Evolutionary conservation across 2,113 vertebrate genomes (phyloP), one percentile per base, ranked within the genome.

Genomic region (Carlito syrichta): DNA sequence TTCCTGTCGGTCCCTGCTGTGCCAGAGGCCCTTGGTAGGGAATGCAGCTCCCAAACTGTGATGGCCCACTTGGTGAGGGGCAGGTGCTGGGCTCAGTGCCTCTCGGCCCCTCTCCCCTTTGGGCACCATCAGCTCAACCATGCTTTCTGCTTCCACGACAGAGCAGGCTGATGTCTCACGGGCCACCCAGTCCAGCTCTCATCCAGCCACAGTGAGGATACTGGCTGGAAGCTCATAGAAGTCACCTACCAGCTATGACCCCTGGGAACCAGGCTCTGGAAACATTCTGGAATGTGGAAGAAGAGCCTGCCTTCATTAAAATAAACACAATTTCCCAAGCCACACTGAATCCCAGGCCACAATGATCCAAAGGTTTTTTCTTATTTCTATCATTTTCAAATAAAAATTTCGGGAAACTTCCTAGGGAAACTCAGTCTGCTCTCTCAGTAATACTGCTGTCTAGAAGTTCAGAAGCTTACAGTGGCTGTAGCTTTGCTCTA

Each of bases 1-100:
- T 27, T 8, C 0, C 1, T 19, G 14, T 66, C 25, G 35, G 27
- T 5, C 54, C 1, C 11, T 25, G 4, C 54, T 7, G 11, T 1
- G 10, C 71, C 45, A 43, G 11, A 23, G 2, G 25, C 38, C 71
- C 6, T 3, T 7, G 81, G 23, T 1, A 12, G 54, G 22, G 14
- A 69, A 38, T 0, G 11, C 38, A 52, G 52, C 9, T 20, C 30
- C 25, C 27, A 40, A 32, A 11, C 35, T 16, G 25, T 25, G n/a
- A 4, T 6, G 27, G 25, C 1, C 20, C 0, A 20, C 48, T 40
- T 2, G 19, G 19, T 45, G 30, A 50, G 40, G 73, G 27, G 40
- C 38, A 20, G 48, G 32, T 27, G 40, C 68, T 77, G 5, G 58
- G 78, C 2, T n/a, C n/a, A 38, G 2, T 0, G 38, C 27, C 56